A percentile compares a stretch with the other conserved stretches of the same genome.
phyloP scores from a whole-genome alignment of 2,888 invertebrate genomes.

The Tolmerus cingulatus region DNA sequence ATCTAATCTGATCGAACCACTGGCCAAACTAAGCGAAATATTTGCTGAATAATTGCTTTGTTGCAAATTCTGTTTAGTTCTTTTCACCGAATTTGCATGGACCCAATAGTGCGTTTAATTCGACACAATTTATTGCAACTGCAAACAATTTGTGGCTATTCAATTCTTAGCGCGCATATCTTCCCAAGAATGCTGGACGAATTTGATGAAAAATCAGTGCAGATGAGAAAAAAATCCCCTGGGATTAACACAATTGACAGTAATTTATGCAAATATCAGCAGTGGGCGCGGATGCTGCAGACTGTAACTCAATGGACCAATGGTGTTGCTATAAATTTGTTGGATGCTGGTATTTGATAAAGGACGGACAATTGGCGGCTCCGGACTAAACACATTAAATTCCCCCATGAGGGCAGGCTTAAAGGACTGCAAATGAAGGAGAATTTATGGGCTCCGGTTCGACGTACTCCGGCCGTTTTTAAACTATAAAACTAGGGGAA shows the following conservation, averaged over 20 bases:
- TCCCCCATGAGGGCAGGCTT: not conserved
- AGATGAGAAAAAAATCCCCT: not conserved
- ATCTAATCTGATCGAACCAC: not conserved
- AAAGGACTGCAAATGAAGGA: not conserved
- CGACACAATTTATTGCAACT: not conserved
- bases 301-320: conserved; percentile 2
- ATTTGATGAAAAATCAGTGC: not conserved
- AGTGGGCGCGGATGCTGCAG: not conserved
- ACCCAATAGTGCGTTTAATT: not conserved
- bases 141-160: not conserved
- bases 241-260: conserved; percentile 24
- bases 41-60: not conserved
- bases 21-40: not conserved
- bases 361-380: not conserved
- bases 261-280: conserved; percentile 28
- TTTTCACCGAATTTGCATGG: not conserved
- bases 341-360: conserved; percentile 20
- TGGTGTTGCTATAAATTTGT: conserved; percentile 7
- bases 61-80: not conserved
- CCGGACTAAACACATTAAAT: not conserved
- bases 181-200: not conserved
- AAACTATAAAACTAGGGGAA: not conserved
- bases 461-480: not conserved
- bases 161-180: not conserved
- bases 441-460: not conserved